Evolutionary conservation across 2,888 invertebrate species (phyloP), one percentile per base, ranked within the genome.

Genomic region (Thelaira solivaga): DNA sequence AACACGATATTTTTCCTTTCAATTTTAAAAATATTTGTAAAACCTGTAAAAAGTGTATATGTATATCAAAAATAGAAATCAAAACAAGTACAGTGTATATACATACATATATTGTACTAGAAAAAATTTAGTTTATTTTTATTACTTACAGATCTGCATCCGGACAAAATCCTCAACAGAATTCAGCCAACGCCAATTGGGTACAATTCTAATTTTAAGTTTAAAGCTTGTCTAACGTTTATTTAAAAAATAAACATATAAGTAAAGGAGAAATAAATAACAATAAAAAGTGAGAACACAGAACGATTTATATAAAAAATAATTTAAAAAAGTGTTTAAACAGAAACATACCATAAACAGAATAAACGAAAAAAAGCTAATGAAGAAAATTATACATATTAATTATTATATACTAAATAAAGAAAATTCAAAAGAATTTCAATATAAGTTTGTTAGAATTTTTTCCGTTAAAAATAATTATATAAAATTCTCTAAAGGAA

Each of bases 151-250:
- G 86, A 18, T 82, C 84, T 80, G 77, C 64, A 59, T 69, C 78
- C 16, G 74, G 53, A 29, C 81, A 81, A 65, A 84, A 83, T 68
- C 83, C 82, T 80, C 82, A 83, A 80, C 84, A 87, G 82, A 85
- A 85, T 82, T 76, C 87, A 79, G 81, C 88, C 83, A 89, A 89
- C 80, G 86, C 89, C 71, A 88, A 88, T 81, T 89, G 89, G 89
- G 89, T 89, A 82, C 89, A 89, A 85, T 89, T 89, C 82, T 89
- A 89, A 85, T 74, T 81, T 51, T 75, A 71, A 72, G 72, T 57
- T 22, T 49, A 68, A 75, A 65, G 18, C 67, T 55, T 61, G 29
- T 61, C 71, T 39, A 49, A 67, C 34, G 67, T 72, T 72, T 62
- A 62, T 61, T 65, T 11, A 59, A 43, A 49, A 18, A 74, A 65